Conservation (phyloP, 2,797 vertebrate genomes). For the Phoebastria nigripes region DNA sequence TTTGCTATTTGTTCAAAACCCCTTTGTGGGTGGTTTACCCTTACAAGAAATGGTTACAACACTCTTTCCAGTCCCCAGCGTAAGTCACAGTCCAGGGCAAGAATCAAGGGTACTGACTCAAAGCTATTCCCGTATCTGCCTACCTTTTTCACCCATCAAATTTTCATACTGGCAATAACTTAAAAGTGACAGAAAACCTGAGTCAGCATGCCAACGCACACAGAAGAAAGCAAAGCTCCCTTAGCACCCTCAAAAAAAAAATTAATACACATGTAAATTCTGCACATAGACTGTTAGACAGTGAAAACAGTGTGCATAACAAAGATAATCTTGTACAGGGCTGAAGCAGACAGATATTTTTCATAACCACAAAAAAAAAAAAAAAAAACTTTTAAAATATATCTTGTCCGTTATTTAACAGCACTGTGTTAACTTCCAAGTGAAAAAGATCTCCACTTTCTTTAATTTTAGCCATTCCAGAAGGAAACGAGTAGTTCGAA, state of each 20-base stretch:
- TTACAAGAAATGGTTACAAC: not conserved
- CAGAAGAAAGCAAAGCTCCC: not conserved
- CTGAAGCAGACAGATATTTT: not conserved
- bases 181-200: not conserved
- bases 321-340: not conserved
- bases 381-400: not conserved
- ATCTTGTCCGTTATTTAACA: not conserved
- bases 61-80: not conserved
- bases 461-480: not conserved
- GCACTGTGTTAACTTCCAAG: not conserved
- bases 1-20: not conserved
- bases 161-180: not conserved
- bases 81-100: not conserved
- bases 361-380: not conserved
- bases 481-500: not conserved
- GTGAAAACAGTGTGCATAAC: not conserved
- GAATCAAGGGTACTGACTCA: not conserved
- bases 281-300: not conserved
- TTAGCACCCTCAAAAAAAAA: not conserved
- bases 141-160: not conserved
- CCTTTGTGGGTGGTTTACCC: not conserved
- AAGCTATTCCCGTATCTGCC: not conserved
- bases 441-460: not conserved
- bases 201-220: not conserved
- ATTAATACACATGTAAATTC: not conserved